Base-by-base conservation (phyloP, 2,888 invertebrate genomes). In the Polyommatus icarus region DNA sequence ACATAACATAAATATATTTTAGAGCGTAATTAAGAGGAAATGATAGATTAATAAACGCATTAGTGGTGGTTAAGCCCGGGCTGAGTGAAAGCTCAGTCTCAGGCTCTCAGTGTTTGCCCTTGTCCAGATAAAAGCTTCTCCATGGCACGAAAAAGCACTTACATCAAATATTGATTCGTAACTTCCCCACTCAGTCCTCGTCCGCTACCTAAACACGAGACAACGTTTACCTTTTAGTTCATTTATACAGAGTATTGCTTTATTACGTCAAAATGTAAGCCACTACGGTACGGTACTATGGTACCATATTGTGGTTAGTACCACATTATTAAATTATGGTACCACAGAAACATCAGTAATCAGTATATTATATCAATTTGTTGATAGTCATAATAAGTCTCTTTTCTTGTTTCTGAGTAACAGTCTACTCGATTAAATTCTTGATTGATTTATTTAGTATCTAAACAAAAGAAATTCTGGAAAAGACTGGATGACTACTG, bases 91-190 rank as follows among this genome's bases (percentile, higher is more conserved):
- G 91, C 88, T 89, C 88, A 88, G 90, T 91, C 89, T 88, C 87
- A 88, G 87, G 89, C 92, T 91, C 93, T 91, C 91, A 89, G 88
- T 90, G 88, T 88, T 86, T 90, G 89, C 92, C 92, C 92, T 90
- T 93, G 93, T 94, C 93, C 94, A 93, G 93, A 93, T 93, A 94
- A 94, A 94, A 94, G 94, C 92, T 94, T 91, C 92, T 92, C 89
- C 87, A 89, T 92, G 92, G 94, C 94, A 94, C 93, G 93, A 93
- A 93, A 94, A 93, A 94, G 93, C 94, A 94, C 94, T 94, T 92
- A 93, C 91, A 87, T 91, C 90, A 93, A 92, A 93, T 94, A 94
- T 94, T 93, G 93, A 94, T 94, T 93, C 93, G 93, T 93, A 92
- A 92, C 93, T 93, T 91, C 85, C 88, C 86, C 67, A 67, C 67